A percentile compares a stretch with the other conserved stretches of the same genome.
These are phyloP conservation scores for Halictus rubicundus DNA, from an alignment of 1,140 invertebrate genomes.

Conservation along the genomic window DNA sequence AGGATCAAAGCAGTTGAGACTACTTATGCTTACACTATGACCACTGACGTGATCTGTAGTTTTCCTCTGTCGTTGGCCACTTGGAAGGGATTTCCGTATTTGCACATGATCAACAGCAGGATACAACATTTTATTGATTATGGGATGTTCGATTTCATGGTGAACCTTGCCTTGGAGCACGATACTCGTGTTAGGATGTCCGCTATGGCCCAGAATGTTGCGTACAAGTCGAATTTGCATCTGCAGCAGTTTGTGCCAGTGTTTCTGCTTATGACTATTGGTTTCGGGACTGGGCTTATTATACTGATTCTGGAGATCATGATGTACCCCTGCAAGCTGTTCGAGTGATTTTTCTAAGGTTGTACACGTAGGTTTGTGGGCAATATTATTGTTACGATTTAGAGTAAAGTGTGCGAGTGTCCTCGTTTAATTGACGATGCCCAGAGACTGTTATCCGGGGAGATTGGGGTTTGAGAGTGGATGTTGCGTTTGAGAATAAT, in stretches of 20 bases:
- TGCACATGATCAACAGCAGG: conserved; percentile 57
- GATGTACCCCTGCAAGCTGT: conserved; percentile 10
- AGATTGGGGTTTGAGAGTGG: no score
- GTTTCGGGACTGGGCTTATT: conserved; percentile 46
- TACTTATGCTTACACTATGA: conserved; percentile 53
- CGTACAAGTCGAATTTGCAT: conserved; percentile 37
- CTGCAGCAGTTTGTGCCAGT: conserved; percentile 64
- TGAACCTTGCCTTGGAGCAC: background rate
- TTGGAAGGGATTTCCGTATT: conserved; percentile 66
- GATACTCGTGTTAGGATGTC: background rate
- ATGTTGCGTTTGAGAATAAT: no score
- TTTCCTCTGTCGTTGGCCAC: conserved; percentile 70
- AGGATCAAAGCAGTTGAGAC: conserved; percentile 27
- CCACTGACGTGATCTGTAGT: conserved; percentile 66
- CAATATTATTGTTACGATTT: no score
- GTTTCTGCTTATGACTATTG: conserved; percentile 69
- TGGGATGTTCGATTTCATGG: conserved; percentile 65
- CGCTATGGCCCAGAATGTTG: conserved; percentile 2
- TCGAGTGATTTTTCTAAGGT: background rate
- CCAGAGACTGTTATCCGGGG: no score
- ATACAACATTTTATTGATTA: conserved; percentile 54
- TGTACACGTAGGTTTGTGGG: no score
- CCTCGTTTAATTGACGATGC: background rate
- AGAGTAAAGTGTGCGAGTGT: background rate
- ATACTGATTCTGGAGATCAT: conserved; percentile 41